Evolutionary conservation across 1,140 invertebrate species (phyloP), one percentile per base, ranked within the genome.

Genomic region (Tetramorium parvispinum): DNA sequence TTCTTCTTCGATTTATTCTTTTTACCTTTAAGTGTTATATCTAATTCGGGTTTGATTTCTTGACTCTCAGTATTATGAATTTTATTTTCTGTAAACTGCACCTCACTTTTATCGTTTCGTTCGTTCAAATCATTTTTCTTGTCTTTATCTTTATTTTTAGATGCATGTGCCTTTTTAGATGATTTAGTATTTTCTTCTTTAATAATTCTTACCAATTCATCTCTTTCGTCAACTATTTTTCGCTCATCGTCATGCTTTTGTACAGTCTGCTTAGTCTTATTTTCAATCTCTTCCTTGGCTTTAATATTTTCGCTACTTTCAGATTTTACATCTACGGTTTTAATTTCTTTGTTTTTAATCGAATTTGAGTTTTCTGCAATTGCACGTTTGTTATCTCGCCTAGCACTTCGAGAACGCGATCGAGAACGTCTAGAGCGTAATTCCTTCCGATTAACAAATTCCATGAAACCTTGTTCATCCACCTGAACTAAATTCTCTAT

Each of bases 391-490:
- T 90, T 77, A 21, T 91, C 90, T 16, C 91, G 88, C 49, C 75
- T 91, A 8, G 13, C 81, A 66, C 91, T 95, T 81, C 94, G 90
- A 0, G 95, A 95, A 40, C 94, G 93, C 49, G 95, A 95, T 88
- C 95, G 93, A 63, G 95, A 95, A 71, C 93, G 92, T 46, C 94
- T 89, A 7, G 76, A n/a, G 91, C 94, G 65, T 71, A 95, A 88
- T 87, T 96, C 95, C 78, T 91, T 94, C 79, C 92, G 93, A 57
- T 94, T 95, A 4, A 96, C 88, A 85, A 94, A 94, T 88, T 95
- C 94, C 59, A 95, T 93, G 85, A 96, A 96, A 32, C 95, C 96
- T 90, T 96, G 95, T 65, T 94, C 92, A 91, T 96, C 95, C 4
- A 95, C 90, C 70, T 93, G 88, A 61, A 95, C 93, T 4, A 95